Evolutionary conservation across 1,140 invertebrate genomes (phyloP).

Genomic region (Tetragonula clypearis): DNA sequence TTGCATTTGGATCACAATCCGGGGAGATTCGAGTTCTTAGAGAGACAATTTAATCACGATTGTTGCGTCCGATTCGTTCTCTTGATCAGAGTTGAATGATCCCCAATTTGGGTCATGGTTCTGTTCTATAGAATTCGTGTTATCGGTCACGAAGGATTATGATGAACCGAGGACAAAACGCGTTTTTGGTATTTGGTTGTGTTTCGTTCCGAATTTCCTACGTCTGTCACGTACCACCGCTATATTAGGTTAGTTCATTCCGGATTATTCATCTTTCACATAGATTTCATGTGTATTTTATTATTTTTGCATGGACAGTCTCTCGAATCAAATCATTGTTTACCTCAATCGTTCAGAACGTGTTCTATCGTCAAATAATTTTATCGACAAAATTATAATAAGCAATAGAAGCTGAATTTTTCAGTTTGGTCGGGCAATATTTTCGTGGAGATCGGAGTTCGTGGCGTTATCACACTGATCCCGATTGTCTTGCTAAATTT

Average conservation of each 20-base stretch:
- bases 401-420: constrained; percentile 3
- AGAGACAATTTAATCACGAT: background rate
- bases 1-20: background rate
- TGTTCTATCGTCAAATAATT: background rate
- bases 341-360: background rate
- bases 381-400: background rate
- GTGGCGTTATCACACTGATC: constrained; percentile 14
- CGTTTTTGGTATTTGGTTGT: background rate
- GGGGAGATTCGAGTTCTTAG: background rate
- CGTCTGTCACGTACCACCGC: background rate
- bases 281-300: too few relatives aligned
- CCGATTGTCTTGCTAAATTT: constrained; percentile 28
- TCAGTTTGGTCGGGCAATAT: background rate
- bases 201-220: background rate
- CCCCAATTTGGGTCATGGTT: background rate
- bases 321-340: background rate
- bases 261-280: background rate
- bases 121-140: background rate
- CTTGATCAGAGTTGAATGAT: background rate
- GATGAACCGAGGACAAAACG: background rate
- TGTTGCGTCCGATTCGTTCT: background rate
- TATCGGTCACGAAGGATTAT: constrained; percentile 14
- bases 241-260: background rate
- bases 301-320: background rate
- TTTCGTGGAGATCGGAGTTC: background rate